Evolutionary conservation across 37 sponge, comb jelly and placozoan species (phyloP), one percentile per base, ranked within the genome.

Genomic region (Diacarnus erythraeanus): DNA sequence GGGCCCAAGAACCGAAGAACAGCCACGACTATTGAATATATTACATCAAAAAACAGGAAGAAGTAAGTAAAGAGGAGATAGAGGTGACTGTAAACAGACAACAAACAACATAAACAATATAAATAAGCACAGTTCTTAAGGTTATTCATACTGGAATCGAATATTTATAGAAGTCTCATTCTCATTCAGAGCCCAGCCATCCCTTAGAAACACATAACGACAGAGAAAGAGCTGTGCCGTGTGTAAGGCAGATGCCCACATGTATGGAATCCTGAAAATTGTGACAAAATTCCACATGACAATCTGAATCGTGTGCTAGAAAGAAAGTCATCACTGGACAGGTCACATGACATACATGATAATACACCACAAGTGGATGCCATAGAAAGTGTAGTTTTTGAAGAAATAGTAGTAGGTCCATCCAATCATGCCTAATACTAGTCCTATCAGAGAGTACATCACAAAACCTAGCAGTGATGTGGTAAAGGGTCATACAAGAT

Each of bases 291-390:
- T n/a, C n/a, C n/a, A n/a, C n/a, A n/a, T n/a, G n/a, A n/a, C n/a
- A n/a, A n/a, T n/a, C n/a, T n/a, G n/a, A n/a, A n/a, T n/a, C n/a
- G n/a, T n/a, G n/a, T n/a, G n/a, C n/a, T n/a, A n/a, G n/a, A n/a
- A n/a, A n/a, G n/a, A n/a, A n/a, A n/a, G n/a, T n/a, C n/a, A n/a
- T n/a, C n/a, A n/a, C n/a, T n/a, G n/a, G n/a, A n/a, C n/a, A n/a
- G n/a, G n/a, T n/a, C n/a, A n/a, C n/a, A n/a, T n/a, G n/a, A 84
- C 85, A 61, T 43, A 84, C 85, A 84, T 59, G 71, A 77, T 71
- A 63, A 77, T 71, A 23, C 69, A 20, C 71, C 71, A 77, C 27
- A 77, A 18, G 63, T 84, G 85, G 20, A 84, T 58, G 35, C 35
- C 78, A 40, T 59, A 61, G 30, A 29, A 30, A 38, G 36, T 38